Base-by-base conservation (phyloP, 2,888 invertebrate species). In the Coelinius sp. region DNA sequence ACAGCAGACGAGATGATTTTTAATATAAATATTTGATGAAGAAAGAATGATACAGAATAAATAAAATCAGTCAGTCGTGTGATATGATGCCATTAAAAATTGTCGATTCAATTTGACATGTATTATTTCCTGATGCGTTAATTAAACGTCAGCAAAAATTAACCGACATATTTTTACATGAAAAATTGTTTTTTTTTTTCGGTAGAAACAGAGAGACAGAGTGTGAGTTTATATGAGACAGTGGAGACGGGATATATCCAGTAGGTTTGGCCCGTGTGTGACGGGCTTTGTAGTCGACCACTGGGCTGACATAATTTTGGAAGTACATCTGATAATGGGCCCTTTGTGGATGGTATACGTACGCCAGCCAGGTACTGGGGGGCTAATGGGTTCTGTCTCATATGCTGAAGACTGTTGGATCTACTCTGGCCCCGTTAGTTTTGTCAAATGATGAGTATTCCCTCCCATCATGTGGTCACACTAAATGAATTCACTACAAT, bases 241-340 rank as follows among this genome's bases (percentile, higher is more conserved):
- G 46, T 20, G 8, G 46, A 49, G n/a, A 41, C 41, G 1, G 41
- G n/a, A 41, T n/a, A 25, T 31, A 31, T 59, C 59, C 59, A 59
- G 59, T 59, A 14, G 59, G 31, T 59, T 59, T 31, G 31, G 35
- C 17, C 8, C 31, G 65, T 65, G 41, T 63, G 64, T 41, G 63
- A 52, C 53, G 38, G 24, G 66, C 71, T 67, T 71, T 71, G 71
- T 71, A 62, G 59, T 66, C 49, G 27, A 66, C 71, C 62, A 72
- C 64, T 73, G 72, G 68, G 66, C 68, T 69, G 70, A 69, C 68
- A 75, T 76, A 75, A 76, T 73, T 70, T 73, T 65, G 71, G 75
- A 73, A 64, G 70, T 73, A 71, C 72, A 62, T 75, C 75, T 73
- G 75, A 76, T 76, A 75, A 75, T 73, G 72, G 75, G 65, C 44